Evolutionary conservation across 37 sponge, comb jelly and placozoan species (phyloP).

Genomic region (Axinella damicornis): DNA sequence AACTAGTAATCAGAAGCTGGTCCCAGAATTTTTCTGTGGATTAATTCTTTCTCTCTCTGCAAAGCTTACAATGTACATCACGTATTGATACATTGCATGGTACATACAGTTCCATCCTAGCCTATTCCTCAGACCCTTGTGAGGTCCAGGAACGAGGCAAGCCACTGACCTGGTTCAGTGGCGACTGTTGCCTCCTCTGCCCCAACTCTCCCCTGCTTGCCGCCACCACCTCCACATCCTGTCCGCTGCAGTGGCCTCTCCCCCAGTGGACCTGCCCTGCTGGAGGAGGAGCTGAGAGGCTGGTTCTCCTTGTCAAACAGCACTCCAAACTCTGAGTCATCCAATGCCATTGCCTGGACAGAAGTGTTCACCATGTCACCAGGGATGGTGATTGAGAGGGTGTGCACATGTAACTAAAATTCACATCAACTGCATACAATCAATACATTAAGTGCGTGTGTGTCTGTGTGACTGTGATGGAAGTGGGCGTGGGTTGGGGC

Average conservation of each 20-base stretch:
- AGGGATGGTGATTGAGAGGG: neutral
- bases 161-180: too few species aligned
- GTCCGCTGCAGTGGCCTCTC: neutral
- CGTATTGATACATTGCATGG: too few species aligned
- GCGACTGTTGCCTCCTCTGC: neutral
- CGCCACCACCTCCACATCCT: neutral
- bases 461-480: too few species aligned
- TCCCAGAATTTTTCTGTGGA: too few species aligned
- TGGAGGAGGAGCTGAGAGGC: neutral
- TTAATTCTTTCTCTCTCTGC: too few species aligned
- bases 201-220: neutral
- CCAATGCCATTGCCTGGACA: constrained; percentile 58
- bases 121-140: neutral
- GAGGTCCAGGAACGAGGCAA: neutral
- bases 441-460: too few species aligned
- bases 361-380: neutral
- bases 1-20: too few species aligned
- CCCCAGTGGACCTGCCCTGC: neutral
- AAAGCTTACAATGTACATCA: too few species aligned
- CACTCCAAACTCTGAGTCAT: constrained; percentile 61
- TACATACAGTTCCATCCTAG: neutral
- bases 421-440: too few species aligned
- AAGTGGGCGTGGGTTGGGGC: too few species aligned
- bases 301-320: constrained; percentile 16
- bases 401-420: too few species aligned